Base-by-base conservation (phyloP, 2,888 invertebrate species). In the Conistra vaccinii region DNA sequence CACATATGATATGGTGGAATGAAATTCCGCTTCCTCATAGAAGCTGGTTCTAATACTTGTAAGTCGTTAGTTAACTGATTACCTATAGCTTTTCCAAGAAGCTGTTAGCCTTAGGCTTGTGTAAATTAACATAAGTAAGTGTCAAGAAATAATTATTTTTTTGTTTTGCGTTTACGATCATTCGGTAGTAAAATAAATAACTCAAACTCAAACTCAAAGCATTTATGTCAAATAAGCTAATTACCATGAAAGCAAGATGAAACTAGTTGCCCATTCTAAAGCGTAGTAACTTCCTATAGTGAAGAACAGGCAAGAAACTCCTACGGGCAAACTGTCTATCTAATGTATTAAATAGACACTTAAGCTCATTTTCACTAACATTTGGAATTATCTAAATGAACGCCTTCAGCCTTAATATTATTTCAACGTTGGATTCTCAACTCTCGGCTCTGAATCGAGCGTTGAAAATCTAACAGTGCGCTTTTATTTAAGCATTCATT, bases 21-120 rank as follows among this genome's bases (percentile, higher is more conserved):
- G 63, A 76, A 72, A 89, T 92, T 92, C 91, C 91, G 90, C 91
- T 92, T 92, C 92, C 92, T 91, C 76, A 86, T 91, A 85, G 80
- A 85, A 90, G 73, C 85, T 81, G 80, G 75, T 88, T 81, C 1
- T 61, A 60, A 76, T 3, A 63, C 65, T 26, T 78, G 48, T 69
- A 57, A 81, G 77, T 78, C 51, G 78, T 81, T 76, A 78, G 72
- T 76, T 69, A 71, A 62, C 51, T 74, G 71, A 73, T 80, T 68
- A 58, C 67, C 12, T 29, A 12, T 26, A 63, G 32, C 75, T 81
- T 85, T 88, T 82, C 78, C 73, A 73, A 35, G 72, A 62, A 70
- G 55, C 48, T 42, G 51, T 76, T 71, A 67, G 63, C 69, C 67
- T 74, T 74, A 83, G 29, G 73, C 60, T 63, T 68, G 62, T 70